Conservation (phyloP, 2,113 vertebrate species). For the Cyprinus carpio region DNA sequence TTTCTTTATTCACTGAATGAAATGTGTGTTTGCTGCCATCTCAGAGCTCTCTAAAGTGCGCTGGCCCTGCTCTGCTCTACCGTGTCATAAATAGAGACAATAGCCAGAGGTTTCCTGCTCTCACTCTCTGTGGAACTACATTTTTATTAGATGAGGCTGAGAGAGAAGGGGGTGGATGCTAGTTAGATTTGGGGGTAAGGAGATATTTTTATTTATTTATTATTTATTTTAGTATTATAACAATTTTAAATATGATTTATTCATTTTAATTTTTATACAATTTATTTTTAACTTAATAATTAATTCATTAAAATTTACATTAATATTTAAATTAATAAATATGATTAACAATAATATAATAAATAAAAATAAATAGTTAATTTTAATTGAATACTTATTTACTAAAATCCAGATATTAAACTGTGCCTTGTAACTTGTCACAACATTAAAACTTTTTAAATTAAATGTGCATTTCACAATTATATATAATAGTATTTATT, state of each 20-base stretch:
- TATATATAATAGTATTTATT: too few species aligned
- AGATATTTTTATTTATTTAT: not conserved
- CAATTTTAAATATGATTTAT: not conserved
- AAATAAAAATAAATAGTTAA: too few species aligned
- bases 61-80: conserved; percentile 34
- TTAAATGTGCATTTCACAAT: too few species aligned
- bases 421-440: too few species aligned
- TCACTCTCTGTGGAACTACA: conserved; percentile 48
- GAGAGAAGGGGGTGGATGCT: not conserved
- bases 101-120: conserved; percentile 46
- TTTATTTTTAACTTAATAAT: too few species aligned
- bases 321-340: too few species aligned
- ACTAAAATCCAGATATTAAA: too few species aligned
- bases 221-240: not conserved
- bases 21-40: conserved; percentile 29
- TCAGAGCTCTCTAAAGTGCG: conserved; percentile 26
- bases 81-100: conserved; percentile 51
- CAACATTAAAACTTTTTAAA: too few species aligned
- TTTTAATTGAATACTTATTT: too few species aligned
- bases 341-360: too few species aligned
- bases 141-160: conserved; percentile 45
- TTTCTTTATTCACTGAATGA: conserved; percentile 20
- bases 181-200: not conserved
- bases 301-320: too few species aligned
- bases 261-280: not conserved